Base-by-base conservation (phyloP, 2,797 vertebrate genomes). In the Cynopterus sphinx region DNA sequence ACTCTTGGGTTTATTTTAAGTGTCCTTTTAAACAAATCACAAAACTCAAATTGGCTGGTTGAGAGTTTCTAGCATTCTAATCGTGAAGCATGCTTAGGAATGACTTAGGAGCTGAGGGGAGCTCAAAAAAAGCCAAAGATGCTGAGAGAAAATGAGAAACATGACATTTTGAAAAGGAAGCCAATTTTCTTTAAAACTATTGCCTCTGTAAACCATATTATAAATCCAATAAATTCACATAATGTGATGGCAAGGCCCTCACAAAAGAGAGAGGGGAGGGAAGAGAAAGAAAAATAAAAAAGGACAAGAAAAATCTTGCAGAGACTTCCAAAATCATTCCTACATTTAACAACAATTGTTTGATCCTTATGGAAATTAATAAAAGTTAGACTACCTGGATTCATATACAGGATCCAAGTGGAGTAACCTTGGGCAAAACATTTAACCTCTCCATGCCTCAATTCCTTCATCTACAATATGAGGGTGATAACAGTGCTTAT, bases 91-190 rank as follows among this genome's bases (percentile, higher is more conserved):
- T 97, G 97, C 88, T 98, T 98, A 96, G 96, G 97, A 98, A 98
- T 98, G 98, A 98, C 98, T 98, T 98, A 97, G 98, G 96, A 97
- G 84, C 97, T 98, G 97, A 98, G 97, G 97, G 55, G 93, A 98
- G 97, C 96, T 97, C 24, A 78, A 98, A 98, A 98, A 98, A 97
- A 98, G 97, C 97, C 97, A 86, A 61, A 98, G 97, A 98, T 97
- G 97, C 92, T 51, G 94, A 5, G 17, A 98, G 97, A 95, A 98
- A 98, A 98, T 98, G 98, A 98, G 98, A 98, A 98, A 98, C 98
- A 98, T 98, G 98, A 98, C 98, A 99, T 98, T 98, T 98, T 98
- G 97, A 98, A 98, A 98, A 98, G 97, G 97, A 98, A 98, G 97
- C 97, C 98, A 98, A 98, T 98, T 99, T 98, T 96, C 98, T 97